Base-by-base conservation (phyloP, 1,140 invertebrate genomes). In the Pteromalus puparum region DNA sequence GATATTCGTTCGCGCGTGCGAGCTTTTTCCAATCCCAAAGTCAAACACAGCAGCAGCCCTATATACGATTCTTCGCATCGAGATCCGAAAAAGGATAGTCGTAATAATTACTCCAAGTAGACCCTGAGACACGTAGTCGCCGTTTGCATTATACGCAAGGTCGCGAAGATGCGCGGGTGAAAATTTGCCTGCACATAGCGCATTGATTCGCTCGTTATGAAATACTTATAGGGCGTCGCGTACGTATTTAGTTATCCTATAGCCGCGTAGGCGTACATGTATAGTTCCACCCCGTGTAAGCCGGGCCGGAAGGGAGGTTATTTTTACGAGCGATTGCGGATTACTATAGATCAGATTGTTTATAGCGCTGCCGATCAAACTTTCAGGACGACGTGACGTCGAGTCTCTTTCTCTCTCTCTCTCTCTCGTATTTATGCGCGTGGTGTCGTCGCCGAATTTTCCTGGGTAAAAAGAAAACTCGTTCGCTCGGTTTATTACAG, bases 101-200 rank as follows among this genome's bases (percentile, higher is more conserved):
- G n/a, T n/a, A n/a, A 42, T 42, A 42, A 42, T 42, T 42, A 42
- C 38, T 42, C 38, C 38, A 9, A 42, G n/a, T n/a, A n/a, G 75
- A 28, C 75, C 75, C 53, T 65, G 48, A 77, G 75, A 77, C 75
- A 65, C 28, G 2, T 0, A 48, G 75, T 18, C 75, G 75, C 26
- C 75, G 75, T 53, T 26, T 53, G 42, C 24, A 48, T 0, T 12
- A 42, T 42, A 61, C 5, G 6, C 53, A 61, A 61, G 53, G 53
- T 61, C 53, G 53, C 0, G 13, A 53, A 53, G 18, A 53, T 53
- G 15, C 53, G 48, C 53, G 53, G n/a, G n/a, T 21, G 53, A 61
- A n/a, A 53, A 53, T 53, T 53, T 4, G 7, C 18, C 4, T 53
- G 7, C 1, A n/a, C n/a, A n/a, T n/a, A 7, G 21, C 53, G 53